These are phyloP conservation scores for Enteromius mattozi DNA, from an alignment of 2,797 vertebrate genomes.

Conservation along the genomic window DNA sequence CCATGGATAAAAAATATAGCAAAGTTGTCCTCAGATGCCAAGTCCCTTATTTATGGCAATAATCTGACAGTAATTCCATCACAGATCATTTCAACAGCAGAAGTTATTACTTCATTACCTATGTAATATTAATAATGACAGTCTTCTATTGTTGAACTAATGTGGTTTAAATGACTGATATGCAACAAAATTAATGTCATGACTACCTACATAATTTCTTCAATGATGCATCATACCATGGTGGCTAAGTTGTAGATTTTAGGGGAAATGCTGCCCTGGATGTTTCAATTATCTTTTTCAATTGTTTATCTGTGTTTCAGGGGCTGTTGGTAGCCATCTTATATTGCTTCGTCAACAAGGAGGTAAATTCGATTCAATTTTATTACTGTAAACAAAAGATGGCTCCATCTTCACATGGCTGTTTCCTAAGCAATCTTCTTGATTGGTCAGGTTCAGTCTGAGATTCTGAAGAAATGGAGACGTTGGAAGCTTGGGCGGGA, in stretches of 20 bases:
- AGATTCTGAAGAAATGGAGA: slow-evolving; percentile 89
- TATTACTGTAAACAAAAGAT: neutral
- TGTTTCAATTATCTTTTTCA: neutral
- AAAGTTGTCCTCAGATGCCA: neutral
- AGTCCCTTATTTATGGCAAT: neutral
- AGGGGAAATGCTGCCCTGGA: neutral
- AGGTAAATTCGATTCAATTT: slow-evolving; percentile 79
- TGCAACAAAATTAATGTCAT: neutral
- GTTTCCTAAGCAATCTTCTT: neutral
- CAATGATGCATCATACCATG: neutral
- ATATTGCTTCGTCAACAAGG: slow-evolving; percentile 98
- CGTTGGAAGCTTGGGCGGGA: slow-evolving; percentile 88
- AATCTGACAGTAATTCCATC: neutral
- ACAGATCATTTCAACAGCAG: neutral
- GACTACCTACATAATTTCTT: neutral
- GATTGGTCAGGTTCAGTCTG: slow-evolving; percentile 87
- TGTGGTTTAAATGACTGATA: neutral
- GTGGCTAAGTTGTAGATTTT: neutral
- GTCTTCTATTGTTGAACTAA: neutral
- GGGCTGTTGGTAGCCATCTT: slow-evolving; percentile 96
- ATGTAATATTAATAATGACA: neutral
- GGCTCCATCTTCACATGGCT: neutral
- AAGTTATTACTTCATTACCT: neutral
- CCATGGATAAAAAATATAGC: neutral
- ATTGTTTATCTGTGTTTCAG: slow-evolving; percentile 68